A percentile compares a stretch with the other conserved stretches of the same genome.
Evolutionary conservation across 2,888 invertebrate genomes (phyloP).

Genomic region (Drosophila diplacantha): DNA sequence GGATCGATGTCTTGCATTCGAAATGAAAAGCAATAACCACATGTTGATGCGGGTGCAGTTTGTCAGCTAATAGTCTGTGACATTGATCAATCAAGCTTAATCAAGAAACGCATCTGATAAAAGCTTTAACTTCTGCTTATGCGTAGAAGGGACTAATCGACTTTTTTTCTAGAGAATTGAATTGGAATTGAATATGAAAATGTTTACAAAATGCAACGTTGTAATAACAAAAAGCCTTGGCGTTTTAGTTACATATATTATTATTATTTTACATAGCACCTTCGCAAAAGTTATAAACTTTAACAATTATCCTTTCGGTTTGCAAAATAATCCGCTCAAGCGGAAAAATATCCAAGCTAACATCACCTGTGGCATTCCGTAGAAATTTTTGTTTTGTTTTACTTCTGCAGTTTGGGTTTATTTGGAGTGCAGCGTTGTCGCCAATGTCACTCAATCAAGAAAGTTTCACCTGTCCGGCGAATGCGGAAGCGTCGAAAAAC

Average conservation of each 20-base stretch:
- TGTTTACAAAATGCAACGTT: too few species aligned
- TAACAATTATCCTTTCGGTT: not conserved
- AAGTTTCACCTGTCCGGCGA: slow-evolving; percentile 55
- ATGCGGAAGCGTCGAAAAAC: slow-evolving; percentile 56
- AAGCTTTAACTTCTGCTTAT: not conserved
- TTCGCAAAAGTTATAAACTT: too few species aligned
- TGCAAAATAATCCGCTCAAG: not conserved
- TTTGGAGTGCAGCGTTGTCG: slow-evolving; percentile 17
- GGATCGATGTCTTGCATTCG: not conserved
- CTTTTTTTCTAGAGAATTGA: not conserved
- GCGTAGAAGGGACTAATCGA: not conserved
- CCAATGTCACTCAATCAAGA: slow-evolving; percentile 46
- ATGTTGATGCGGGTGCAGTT: slow-evolving; percentile 17
- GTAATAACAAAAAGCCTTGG: too few species aligned
- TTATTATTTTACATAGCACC: too few species aligned
- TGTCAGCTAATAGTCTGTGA: not conserved
- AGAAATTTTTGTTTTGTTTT: slow-evolving; percentile 17
- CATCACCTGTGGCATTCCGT: slow-evolving; percentile 1
- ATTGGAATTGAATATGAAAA: too few species aligned
- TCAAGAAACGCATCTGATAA: not conserved
- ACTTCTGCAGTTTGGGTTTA: slow-evolving; percentile 37
- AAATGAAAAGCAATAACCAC: slow-evolving; percentile 7
- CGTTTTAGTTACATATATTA: too few species aligned
- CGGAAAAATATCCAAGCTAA: not conserved
- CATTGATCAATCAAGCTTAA: not conserved